Conservation (phyloP, 2,113 vertebrate species). For the Dolichallabes microphthalmus region DNA sequence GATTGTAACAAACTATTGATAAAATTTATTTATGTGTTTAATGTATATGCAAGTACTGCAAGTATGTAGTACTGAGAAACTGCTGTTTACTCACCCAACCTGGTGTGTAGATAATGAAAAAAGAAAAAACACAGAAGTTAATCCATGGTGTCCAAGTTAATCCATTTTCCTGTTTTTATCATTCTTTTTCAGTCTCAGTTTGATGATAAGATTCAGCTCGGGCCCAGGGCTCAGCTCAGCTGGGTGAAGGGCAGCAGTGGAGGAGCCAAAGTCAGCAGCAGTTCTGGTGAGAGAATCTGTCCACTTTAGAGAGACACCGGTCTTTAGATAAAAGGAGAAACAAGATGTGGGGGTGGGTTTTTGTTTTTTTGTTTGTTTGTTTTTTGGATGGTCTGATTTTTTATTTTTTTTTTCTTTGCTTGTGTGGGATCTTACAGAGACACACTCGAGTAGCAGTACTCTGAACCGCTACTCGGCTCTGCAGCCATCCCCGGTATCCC, state of each 20-base stretch:
- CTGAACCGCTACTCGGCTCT: constrained; percentile 94
- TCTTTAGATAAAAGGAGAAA: neutral
- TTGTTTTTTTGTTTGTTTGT: neutral
- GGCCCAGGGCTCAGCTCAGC: constrained; percentile 92
- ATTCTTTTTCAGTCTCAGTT: constrained; percentile 82
- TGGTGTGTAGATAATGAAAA: neutral
- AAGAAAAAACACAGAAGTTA: neutral
- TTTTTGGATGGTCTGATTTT: neutral
- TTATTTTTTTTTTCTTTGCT: neutral
- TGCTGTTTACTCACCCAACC: constrained; percentile 4
- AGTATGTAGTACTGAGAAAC: neutral
- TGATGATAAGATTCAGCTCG: constrained; percentile 98
- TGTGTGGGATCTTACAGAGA: constrained; percentile 70
- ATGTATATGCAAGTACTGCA: neutral
- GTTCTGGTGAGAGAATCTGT: constrained; percentile 79
- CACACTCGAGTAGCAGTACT: constrained; percentile 81
- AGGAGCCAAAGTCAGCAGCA: constrained; percentile 91
- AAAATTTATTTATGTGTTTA: neutral
- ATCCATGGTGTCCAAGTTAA: neutral
- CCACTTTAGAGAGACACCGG: neutral
- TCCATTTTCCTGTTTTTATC: neutral
- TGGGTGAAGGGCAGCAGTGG: constrained; percentile 99
- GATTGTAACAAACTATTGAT: neutral
- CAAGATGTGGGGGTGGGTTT: too few relatives aligned
- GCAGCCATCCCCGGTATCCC: constrained; percentile 75